A percentile compares a stretch with the other conserved stretches of the same genome.
phyloP scores from a whole-genome alignment of 2,113 vertebrate genomes.

The Cephalopholis sonnerati region DNA sequence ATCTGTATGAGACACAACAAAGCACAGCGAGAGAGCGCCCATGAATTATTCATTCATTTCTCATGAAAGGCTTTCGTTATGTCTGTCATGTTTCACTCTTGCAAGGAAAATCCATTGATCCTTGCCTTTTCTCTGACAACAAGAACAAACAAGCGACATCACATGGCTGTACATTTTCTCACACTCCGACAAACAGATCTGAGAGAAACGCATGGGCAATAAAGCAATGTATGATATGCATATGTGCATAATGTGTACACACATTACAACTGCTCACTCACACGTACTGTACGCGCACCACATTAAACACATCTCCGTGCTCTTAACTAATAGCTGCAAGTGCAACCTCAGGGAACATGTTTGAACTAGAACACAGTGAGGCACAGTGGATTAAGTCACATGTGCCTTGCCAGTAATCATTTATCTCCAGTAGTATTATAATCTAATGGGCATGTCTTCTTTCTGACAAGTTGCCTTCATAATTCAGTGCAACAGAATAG shows the following conservation, averaged over 20 bases:
- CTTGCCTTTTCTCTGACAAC: constrained; percentile 78
- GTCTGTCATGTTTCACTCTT: constrained; percentile 87
- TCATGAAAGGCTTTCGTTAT: constrained; percentile 87
- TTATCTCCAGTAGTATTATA: constrained; percentile 76
- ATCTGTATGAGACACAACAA: constrained; percentile 88
- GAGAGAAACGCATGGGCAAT: constrained; percentile 57
- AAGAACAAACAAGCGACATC: constrained; percentile 83
- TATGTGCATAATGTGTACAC: constrained; percentile 63
- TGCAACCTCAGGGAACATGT: constrained; percentile 74
- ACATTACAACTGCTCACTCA: constrained; percentile 53
- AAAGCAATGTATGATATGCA: constrained; percentile 64
- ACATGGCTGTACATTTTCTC: constrained; percentile 73
- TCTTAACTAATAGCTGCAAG: constrained; percentile 78
- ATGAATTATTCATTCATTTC: constrained; percentile 86
- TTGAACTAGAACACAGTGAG: constrained; percentile 61
- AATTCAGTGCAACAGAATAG: constrained; percentile 80
- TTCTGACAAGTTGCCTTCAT: constrained; percentile 80
- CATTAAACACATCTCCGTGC: constrained; percentile 61
- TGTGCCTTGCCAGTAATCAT: constrained; percentile 75
- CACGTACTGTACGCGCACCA: constrained; percentile 35
- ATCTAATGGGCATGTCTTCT: constrained; percentile 74
- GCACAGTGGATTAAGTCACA: constrained; percentile 67
- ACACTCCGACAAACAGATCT: constrained; percentile 69
- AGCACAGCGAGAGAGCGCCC: constrained; percentile 81
- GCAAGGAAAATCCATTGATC: constrained; percentile 86